Conservation (phyloP, 2,113 vertebrate genomes). For the Acanthisitta chloris region DNA sequence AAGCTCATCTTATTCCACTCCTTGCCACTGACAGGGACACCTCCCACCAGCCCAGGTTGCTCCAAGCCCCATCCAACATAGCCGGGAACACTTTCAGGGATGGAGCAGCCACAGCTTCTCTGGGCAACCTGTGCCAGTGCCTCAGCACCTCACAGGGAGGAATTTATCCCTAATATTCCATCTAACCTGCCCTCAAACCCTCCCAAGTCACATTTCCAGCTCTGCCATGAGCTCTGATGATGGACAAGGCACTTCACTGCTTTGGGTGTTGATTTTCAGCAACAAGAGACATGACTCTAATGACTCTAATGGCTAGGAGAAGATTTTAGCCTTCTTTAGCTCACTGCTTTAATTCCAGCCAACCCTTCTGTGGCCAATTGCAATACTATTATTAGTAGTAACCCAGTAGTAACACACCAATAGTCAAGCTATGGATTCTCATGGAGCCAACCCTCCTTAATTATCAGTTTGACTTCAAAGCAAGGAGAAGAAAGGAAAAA, state of each 20-base stretch:
- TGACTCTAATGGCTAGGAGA: background rate
- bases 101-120: background rate
- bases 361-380: background rate
- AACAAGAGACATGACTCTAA: background rate
- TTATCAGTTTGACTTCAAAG: slow-evolving; percentile 56
- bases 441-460: background rate
- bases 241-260: background rate
- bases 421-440: background rate
- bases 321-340: background rate
- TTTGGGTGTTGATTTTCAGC: background rate
- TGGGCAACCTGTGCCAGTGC: background rate
- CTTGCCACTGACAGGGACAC: background rate
- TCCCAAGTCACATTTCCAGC: background rate
- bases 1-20: background rate
- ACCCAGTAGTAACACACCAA: background rate
- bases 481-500: background rate
- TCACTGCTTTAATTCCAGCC: background rate
- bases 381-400: background rate
- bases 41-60: fast-evolving
- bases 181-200: background rate
- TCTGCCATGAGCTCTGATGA: background rate
- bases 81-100: background rate
- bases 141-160: background rate
- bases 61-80: fast-evolving
- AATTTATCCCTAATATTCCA: background rate